A percentile compares a stretch with the other conserved stretches of the same genome.
Evolutionary conservation across 2,888 invertebrate species (phyloP).

Genomic region (Epicampocera succincta): DNA sequence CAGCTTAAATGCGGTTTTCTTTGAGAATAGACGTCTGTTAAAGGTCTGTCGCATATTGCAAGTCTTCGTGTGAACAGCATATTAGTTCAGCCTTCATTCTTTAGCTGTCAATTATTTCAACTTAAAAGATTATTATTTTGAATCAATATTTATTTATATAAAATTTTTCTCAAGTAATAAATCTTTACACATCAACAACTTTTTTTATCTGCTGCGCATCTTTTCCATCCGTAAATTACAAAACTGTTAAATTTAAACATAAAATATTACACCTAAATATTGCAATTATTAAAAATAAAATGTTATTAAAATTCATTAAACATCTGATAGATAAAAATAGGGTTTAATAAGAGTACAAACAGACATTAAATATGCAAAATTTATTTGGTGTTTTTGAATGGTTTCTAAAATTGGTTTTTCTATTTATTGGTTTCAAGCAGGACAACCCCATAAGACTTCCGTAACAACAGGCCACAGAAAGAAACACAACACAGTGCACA

Average conservation of each 20-base stretch:
- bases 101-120: no score
- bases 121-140: no score
- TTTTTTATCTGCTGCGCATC: no score
- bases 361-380: conserved; percentile 50
- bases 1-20: no score
- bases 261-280: conserved; percentile 15
- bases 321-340: conserved; percentile 17
- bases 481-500: conserved; percentile 6
- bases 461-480: conserved; percentile 36
- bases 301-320: conserved; percentile 19
- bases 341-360: conserved; percentile 26
- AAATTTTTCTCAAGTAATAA: no score
- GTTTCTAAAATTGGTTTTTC: conserved; percentile 24
- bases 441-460: conserved; percentile 14
- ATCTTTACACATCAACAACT: no score
- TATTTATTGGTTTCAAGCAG: conserved; percentile 1
- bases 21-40: no score
- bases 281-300: conserved; percentile 11
- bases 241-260: conserved; percentile 11
- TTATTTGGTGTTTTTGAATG: conserved; percentile 10
- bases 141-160: no score
- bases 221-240: neutral
- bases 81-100: no score
- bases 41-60: no score
- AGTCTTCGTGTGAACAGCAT: no score